Conservation (phyloP, 2,888 invertebrate genomes). For the Tipula lateralis region DNA sequence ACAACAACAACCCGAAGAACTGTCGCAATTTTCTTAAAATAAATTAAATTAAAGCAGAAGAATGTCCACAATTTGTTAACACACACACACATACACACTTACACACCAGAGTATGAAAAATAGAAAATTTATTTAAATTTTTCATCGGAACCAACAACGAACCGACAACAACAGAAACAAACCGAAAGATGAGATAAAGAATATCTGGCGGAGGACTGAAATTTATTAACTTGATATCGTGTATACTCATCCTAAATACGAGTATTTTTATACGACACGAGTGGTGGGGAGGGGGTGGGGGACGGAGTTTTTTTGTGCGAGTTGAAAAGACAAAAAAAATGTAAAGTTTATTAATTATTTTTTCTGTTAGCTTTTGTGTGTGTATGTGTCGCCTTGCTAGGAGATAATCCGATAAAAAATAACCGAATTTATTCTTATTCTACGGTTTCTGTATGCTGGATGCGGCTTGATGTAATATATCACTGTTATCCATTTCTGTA, state of each 20-base stretch:
- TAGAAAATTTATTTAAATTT: background rate
- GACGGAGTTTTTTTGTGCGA: background rate
- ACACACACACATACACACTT: background rate
- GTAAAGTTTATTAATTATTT: background rate
- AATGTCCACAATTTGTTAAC: too few species aligned
- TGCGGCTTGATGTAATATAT: background rate
- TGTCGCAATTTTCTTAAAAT: background rate
- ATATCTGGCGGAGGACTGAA: background rate
- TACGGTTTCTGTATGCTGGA: background rate
- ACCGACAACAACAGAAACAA: background rate
- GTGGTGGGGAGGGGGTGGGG: background rate
- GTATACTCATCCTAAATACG: background rate
- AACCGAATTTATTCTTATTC: background rate
- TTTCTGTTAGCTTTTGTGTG: background rate
- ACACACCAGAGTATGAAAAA: background rate
- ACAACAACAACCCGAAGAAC: background rate
- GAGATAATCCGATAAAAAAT: background rate
- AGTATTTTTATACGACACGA: background rate
- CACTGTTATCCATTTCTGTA: background rate
- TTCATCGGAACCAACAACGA: background rate
- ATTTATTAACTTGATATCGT: background rate
- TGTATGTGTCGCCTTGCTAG: background rate
- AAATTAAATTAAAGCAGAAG: background rate
- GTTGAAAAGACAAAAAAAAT: background rate
- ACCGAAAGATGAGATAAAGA: background rate